Conservation (phyloP, 2,797 vertebrate genomes). For the Toxotes lorentzi region DNA sequence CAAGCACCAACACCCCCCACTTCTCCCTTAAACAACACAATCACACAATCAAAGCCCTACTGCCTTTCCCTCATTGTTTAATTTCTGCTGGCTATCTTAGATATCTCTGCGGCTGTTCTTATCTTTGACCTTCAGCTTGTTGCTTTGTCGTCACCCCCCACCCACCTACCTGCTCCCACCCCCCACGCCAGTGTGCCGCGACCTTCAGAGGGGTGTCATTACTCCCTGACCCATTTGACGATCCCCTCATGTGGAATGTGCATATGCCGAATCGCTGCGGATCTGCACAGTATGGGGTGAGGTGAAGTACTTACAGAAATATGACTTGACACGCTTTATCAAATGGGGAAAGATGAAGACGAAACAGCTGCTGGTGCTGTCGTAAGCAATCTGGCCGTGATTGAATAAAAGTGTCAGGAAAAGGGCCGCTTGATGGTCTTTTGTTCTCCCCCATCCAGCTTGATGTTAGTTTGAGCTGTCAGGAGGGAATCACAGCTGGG, state of each 20-base stretch:
- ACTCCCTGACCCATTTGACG: slow-evolving; percentile 98
- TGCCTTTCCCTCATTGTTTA: slow-evolving; percentile 90
- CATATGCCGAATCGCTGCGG: slow-evolving; percentile 94
- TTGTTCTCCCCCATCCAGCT: slow-evolving; percentile 99
- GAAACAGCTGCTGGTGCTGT: slow-evolving; percentile 99
- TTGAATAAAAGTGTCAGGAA: slow-evolving; percentile 99
- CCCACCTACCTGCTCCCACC: slow-evolving; percentile 68
- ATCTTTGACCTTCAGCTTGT: slow-evolving; percentile 97
- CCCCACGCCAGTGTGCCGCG: slow-evolving; percentile 88
- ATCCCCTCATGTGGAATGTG: slow-evolving; percentile 94
- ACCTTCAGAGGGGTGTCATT: slow-evolving; percentile 97
- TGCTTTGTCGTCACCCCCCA: slow-evolving; percentile 89
- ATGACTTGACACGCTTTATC: slow-evolving; percentile 99
- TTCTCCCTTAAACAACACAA: slow-evolving; percentile 87
- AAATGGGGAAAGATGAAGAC: slow-evolving; percentile 99
- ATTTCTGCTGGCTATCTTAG: slow-evolving; percentile 90
- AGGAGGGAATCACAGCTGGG: slow-evolving; percentile 99
- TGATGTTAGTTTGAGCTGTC: slow-evolving; percentile 99
- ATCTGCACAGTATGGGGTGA: slow-evolving; percentile 91
- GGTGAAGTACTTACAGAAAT: slow-evolving; percentile 99
- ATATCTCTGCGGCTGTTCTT: slow-evolving; percentile 90
- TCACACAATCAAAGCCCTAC: slow-evolving; percentile 86
- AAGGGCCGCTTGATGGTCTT: slow-evolving; percentile 99
- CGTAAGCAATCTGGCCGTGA: slow-evolving; percentile 99
- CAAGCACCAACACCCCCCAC: slow-evolving; percentile 58